phyloP scores from a whole-genome alignment of 2,888 invertebrate species.

The Idaea biselata region DNA sequence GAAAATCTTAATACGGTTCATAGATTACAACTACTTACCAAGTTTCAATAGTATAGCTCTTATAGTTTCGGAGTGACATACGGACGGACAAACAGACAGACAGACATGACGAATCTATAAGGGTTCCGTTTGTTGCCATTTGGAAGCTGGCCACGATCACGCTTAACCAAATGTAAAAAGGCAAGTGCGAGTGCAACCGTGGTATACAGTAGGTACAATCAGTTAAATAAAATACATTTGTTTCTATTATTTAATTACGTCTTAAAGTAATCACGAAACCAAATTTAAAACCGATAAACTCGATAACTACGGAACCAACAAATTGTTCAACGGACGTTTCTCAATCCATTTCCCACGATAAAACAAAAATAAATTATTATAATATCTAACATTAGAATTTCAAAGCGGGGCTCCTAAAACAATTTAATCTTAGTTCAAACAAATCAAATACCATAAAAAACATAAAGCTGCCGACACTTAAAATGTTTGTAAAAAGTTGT shows the following conservation, averaged over 20 bases:
- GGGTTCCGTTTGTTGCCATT: too few relatives aligned
- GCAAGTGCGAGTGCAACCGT: too few relatives aligned
- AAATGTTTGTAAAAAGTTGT: constrained; percentile 15
- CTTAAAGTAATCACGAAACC: not conserved
- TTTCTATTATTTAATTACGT: not conserved
- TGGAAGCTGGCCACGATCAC: too few relatives aligned
- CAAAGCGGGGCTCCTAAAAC: constrained; percentile 24
- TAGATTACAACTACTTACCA: too few relatives aligned
- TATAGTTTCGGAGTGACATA: too few relatives aligned
- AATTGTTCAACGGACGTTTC: not conserved
- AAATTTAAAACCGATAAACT: constrained; percentile 3
- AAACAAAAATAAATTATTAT: constrained; percentile 21
- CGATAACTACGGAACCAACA: not conserved
- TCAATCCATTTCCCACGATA: constrained; percentile 24
- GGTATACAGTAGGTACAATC: too few relatives aligned
- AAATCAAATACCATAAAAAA: constrained; percentile 25
- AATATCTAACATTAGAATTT: constrained; percentile 17
- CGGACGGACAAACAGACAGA: too few relatives aligned
- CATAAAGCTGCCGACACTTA: not conserved
- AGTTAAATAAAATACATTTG: not conserved
- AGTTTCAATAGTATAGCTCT: too few relatives aligned
- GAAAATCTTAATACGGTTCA: too few relatives aligned
- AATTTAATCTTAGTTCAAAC: constrained; percentile 30
- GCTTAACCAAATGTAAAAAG: too few relatives aligned
- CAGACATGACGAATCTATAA: too few relatives aligned